These are phyloP conservation scores for Ophthalmolycus amberensis DNA, from an alignment of 2,113 vertebrate genomes.

Conservation along the genomic window DNA sequence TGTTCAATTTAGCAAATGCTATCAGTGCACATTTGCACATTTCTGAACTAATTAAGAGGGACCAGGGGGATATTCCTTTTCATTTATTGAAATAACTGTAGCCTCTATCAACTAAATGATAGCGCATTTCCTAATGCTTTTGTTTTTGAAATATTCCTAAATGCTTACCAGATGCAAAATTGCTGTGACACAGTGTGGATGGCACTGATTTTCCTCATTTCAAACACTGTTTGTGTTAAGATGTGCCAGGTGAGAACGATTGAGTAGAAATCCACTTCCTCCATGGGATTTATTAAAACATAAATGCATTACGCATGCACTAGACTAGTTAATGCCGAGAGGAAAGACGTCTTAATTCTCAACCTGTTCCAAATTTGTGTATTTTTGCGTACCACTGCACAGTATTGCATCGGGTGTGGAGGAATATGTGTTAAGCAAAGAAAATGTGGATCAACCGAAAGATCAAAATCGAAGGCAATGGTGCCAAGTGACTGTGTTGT, in stretches of 20 bases:
- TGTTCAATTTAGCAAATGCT: slow-evolving; percentile 49
- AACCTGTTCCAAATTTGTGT: slow-evolving; percentile 5
- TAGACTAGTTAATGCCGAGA: background rate
- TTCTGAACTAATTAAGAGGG: slow-evolving; percentile 49
- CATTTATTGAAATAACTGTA: slow-evolving; percentile 43
- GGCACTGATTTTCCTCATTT: background rate
- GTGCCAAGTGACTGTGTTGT: background rate
- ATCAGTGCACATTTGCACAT: slow-evolving; percentile 50
- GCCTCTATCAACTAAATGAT: slow-evolving; percentile 15
- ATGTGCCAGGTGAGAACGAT: background rate
- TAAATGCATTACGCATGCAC: background rate
- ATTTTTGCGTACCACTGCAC: background rate
- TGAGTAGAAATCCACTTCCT: background rate
- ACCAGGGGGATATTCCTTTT: slow-evolving; percentile 33
- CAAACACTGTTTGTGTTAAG: slow-evolving; percentile 12
- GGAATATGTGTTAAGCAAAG: background rate
- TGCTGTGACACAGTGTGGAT: slow-evolving; percentile 3
- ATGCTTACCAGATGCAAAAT: slow-evolving; percentile 45
- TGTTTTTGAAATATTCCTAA: slow-evolving; percentile 5
- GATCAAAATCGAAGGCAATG: background rate
- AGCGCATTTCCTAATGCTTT: slow-evolving; percentile 10
- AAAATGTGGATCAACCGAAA: background rate
- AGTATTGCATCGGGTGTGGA: background rate
- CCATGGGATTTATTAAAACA: slow-evolving; percentile 18
- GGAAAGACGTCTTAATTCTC: slow-evolving; percentile 2